These are phyloP conservation scores for Nematolebias whitei DNA, from an alignment of 2,113 vertebrate genomes.

Conservation along the genomic window DNA sequence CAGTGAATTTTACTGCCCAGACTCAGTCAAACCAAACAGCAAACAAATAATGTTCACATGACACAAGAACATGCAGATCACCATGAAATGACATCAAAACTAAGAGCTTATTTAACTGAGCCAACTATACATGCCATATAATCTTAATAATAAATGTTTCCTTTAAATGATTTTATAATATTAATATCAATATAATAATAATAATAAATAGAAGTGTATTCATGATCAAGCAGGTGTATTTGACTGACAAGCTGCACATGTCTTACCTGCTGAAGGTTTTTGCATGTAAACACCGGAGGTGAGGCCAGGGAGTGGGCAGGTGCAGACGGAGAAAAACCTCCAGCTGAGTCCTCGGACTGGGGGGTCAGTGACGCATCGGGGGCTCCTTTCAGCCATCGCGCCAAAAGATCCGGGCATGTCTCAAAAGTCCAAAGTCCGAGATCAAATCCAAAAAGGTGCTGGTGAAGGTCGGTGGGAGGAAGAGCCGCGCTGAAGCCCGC, in stretches of 20 bases:
- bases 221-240: background rate
- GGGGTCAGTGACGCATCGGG: conserved; percentile 72
- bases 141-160: background rate
- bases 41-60: conserved; percentile 29
- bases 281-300: conserved; percentile 31
- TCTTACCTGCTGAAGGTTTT: conserved; percentile 53
- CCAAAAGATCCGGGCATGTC: conserved; percentile 75
- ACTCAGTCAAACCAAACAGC: conserved; percentile 41
- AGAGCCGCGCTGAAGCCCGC: conserved; percentile 80
- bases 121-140: background rate
- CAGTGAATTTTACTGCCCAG: conserved; percentile 4
- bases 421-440: conserved; percentile 50
- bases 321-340: conserved; percentile 83
- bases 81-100: background rate
- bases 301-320: conserved; percentile 82
- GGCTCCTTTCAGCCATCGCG: conserved; percentile 77
- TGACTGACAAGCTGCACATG: background rate
- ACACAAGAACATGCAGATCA: background rate
- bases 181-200: too few relatives aligned
- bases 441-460: conserved; percentile 68
- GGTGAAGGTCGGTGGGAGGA: conserved; percentile 62
- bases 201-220: too few relatives aligned
- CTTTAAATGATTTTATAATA: background rate
- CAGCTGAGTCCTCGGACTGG: conserved; percentile 51
- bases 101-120: background rate